Conservation (phyloP, 2,888 invertebrate genomes). For the Drosophila koepferae region DNA sequence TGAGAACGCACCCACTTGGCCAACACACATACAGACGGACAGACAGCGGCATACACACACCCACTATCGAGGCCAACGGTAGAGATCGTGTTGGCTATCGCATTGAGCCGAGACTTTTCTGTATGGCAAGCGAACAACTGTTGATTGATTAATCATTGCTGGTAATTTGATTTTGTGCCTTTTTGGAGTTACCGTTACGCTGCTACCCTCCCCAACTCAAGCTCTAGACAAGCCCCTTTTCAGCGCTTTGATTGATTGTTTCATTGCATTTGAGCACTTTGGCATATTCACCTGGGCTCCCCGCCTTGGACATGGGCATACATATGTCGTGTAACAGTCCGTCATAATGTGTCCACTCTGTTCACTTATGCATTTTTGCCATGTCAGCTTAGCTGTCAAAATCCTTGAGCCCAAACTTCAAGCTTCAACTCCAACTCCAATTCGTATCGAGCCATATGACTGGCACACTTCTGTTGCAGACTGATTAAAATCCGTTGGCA, state of each 20-base stretch:
- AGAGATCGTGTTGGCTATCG: conserved; percentile 56
- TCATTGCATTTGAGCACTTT: conserved; percentile 73
- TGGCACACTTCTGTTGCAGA: conserved; percentile 53
- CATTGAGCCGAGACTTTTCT: conserved; percentile 17
- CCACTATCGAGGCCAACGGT: conserved; percentile 67
- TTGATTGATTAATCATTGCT: conserved; percentile 80
- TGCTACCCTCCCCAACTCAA: conserved; percentile 1
- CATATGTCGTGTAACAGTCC: conserved; percentile 54
- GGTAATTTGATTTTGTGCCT: conserved; percentile 81
- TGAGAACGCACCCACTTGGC: conserved; percentile 79
- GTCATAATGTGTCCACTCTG: conserved; percentile 23
- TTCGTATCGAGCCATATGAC: conserved; percentile 24
- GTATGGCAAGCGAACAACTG: conserved; percentile 27
- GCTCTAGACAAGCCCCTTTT: conserved; percentile 65
- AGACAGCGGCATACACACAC: conserved; percentile 22
- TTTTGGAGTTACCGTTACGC: conserved; percentile 71
- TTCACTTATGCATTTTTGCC: conserved; percentile 23
- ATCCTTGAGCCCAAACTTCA: conserved; percentile 50
- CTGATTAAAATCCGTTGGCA: conserved; percentile 55
- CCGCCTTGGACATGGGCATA: conserved; percentile 49
- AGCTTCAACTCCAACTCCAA: conserved; percentile 16
- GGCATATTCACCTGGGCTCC: conserved; percentile 70
- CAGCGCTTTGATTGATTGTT: conserved; percentile 75
- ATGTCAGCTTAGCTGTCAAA: conserved; percentile 61
- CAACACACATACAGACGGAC: conserved; percentile 23